Evolutionary conservation across 1,140 invertebrate species (phyloP).

Genomic region (Colletes latitarsis): DNA sequence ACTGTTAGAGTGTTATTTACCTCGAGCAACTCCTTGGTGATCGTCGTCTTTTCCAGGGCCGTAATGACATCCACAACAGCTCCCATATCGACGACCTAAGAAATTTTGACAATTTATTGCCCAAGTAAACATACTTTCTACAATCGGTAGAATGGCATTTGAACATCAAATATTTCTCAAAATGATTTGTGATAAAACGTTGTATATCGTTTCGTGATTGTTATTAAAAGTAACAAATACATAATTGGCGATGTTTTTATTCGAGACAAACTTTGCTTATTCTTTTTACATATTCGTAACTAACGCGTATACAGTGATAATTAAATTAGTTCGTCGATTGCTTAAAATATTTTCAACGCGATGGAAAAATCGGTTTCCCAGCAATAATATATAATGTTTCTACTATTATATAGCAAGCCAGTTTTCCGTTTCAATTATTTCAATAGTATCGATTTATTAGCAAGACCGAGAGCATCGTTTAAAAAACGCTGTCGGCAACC

Average conservation of each 20-base stretch:
- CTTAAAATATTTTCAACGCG: background rate
- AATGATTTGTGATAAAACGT: no score
- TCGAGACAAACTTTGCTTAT: background rate
- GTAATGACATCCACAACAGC: slow-evolving; percentile 95
- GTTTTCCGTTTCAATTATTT: background rate
- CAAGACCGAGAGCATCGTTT: no score
- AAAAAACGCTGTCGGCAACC: no score
- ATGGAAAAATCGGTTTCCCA: background rate
- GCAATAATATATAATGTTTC: slow-evolving; percentile 1
- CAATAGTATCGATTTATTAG: background rate
- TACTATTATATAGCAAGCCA: background rate
- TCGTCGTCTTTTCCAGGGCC: slow-evolving; percentile 94
- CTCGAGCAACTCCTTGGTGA: slow-evolving; percentile 97
- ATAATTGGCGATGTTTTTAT: background rate
- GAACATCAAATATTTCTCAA: no score
- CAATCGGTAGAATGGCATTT: background rate
- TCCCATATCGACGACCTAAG: slow-evolving; percentile 96
- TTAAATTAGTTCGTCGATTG: background rate
- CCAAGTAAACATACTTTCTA: background rate
- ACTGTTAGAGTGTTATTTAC: slow-evolving; percentile 79
- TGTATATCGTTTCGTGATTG: background rate
- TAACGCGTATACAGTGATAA: background rate
- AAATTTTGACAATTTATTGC: slow-evolving; percentile 58
- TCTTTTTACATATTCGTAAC: background rate
- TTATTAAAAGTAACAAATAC: slow-evolving; percentile 7